Base-by-base conservation (phyloP, 2,113 vertebrate species). In the Neolamprologus sp. region DNA sequence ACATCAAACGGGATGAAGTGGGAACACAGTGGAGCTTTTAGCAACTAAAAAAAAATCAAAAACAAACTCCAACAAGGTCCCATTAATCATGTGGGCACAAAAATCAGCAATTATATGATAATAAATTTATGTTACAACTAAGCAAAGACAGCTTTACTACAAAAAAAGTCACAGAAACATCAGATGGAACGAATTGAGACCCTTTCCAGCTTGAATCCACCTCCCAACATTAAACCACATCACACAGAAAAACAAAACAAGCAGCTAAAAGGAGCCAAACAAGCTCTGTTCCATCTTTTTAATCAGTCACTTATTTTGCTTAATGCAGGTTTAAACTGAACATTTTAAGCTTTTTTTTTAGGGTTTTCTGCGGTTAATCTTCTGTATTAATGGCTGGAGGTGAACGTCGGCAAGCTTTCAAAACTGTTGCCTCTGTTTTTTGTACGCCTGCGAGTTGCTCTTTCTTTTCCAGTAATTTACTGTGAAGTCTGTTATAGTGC, bases 361-460 rank as follows among this genome's bases (percentile, higher is more conserved):
- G 37, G 35, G 17, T 55, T 68, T 57, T 16, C 10, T n/a, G 37
- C 0, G 0, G 12, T 40, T 68, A 47, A 19, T 37, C 11, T 37
- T 45, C 33, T n/a, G 3, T 5, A 3, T 33, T 42, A 30, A 54
- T 4, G 65, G 26, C 47, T 75, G 65, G 12, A 37, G 19, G 47
- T 42, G 35, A 63, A 80, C 16, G 13, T 45, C 40, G 7, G 8
- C 3, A 45, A 26, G 26, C 71, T 49, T 57, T 33, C 30, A 79
- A 81, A 80, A 87, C 14, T 35, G 89, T 90, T 87, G 84, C 81
- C 54, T 82, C 81, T 86, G 85, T 26, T 37, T 85, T 45, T 26
- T 3, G 37, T 37, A 54, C 2, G 19, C 6, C 30, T 28, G 58
- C 53, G 33, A 85, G 42, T 82, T 55, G 16, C 11, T 73, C 68